Percentiles rank a stretch among this genome's conserved stretches.
Conservation (phyloP, 1,140 invertebrate genomes). For the Drosophila virilis region DNA sequence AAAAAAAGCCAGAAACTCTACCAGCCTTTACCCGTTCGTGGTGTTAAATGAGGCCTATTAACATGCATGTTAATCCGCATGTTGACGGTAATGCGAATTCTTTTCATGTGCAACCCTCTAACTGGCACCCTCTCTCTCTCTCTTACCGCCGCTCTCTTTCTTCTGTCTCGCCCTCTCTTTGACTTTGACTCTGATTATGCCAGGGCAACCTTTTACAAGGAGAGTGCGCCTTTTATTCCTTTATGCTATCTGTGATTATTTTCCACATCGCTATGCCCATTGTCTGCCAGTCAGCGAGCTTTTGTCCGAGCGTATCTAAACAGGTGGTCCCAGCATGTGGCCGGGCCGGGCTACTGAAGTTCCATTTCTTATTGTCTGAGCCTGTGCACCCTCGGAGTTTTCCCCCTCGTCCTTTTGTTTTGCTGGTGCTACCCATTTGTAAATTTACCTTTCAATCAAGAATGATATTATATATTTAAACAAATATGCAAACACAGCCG, state of each 20-base stretch:
- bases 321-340: slow-evolving; percentile 81
- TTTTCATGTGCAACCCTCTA: slow-evolving; percentile 55
- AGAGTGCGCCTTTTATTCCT: slow-evolving; percentile 62
- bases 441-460: slow-evolving; percentile 79
- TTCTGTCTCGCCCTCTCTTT: too few species aligned
- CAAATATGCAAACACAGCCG: slow-evolving; percentile 31
- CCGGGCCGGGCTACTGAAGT: slow-evolving; percentile 29
- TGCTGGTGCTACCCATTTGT: slow-evolving; percentile 30
- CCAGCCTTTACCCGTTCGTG: slow-evolving; percentile 1
- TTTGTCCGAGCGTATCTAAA: slow-evolving; percentile 76
- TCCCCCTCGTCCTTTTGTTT: background rate
- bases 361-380: slow-evolving; percentile 46
- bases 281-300: slow-evolving; percentile 53
- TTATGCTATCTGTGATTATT: slow-evolving; percentile 82
- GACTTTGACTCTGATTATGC: too few species aligned
- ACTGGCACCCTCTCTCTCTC: slow-evolving; percentile 12
- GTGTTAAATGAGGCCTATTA: slow-evolving; percentile 79
- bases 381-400: background rate
- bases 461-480: slow-evolving; percentile 64
- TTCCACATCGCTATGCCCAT: slow-evolving; percentile 78
- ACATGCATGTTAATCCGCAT: slow-evolving; percentile 68
- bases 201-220: slow-evolving; percentile 41
- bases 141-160: background rate
- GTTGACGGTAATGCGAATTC: slow-evolving; percentile 55
- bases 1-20: background rate